phyloP scores from a whole-genome alignment of 2,888 invertebrate genomes.

The Bedellia somnulentella region DNA sequence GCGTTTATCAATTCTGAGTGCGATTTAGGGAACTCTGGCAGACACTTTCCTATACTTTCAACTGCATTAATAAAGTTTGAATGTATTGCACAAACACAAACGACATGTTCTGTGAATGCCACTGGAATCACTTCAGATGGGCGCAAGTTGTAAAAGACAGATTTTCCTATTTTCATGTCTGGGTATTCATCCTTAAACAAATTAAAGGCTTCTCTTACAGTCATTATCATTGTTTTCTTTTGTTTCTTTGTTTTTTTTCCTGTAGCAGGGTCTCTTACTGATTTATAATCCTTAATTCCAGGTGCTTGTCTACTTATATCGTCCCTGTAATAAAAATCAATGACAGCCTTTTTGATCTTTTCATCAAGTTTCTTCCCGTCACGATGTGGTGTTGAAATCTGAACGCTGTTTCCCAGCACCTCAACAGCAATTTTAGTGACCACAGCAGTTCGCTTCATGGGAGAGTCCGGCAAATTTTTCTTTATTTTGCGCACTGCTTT shows the following conservation, averaged over 20 bases:
- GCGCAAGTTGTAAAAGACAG: conserved; percentile 4
- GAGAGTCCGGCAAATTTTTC: conserved; percentile 6
- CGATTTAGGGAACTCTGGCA: conserved; percentile 6
- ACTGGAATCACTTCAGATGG: conserved; percentile 3
- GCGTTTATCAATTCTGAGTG: conserved; percentile 5
- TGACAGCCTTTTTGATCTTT: neutral
- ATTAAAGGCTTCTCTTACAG: conserved; percentile 4
- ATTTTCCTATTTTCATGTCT: conserved; percentile 6
- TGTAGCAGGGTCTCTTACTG: conserved; percentile 4
- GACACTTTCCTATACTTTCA: conserved; percentile 4
- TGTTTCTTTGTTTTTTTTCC: conserved; percentile 6
- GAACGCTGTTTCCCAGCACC: neutral
- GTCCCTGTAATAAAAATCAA: conserved; percentile 2
- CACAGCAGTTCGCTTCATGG: conserved; percentile 3
- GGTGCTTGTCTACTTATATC: conserved; percentile 5
- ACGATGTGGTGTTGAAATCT: neutral
- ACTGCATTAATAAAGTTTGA: conserved; percentile 4
- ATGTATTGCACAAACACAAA: conserved; percentile 2
- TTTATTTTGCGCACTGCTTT: conserved; percentile 6
- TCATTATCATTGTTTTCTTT: conserved; percentile 5
- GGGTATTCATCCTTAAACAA: conserved; percentile 5
- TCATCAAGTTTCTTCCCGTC: neutral
- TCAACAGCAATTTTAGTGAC: conserved; percentile 4
- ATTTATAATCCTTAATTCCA: conserved; percentile 5
- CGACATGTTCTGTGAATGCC: conserved; percentile 4